Percentiles rank a stretch among this genome's conserved stretches.
phyloP scores from a whole-genome alignment of 2,797 vertebrate species.

The Sebastes aleutianus region DNA sequence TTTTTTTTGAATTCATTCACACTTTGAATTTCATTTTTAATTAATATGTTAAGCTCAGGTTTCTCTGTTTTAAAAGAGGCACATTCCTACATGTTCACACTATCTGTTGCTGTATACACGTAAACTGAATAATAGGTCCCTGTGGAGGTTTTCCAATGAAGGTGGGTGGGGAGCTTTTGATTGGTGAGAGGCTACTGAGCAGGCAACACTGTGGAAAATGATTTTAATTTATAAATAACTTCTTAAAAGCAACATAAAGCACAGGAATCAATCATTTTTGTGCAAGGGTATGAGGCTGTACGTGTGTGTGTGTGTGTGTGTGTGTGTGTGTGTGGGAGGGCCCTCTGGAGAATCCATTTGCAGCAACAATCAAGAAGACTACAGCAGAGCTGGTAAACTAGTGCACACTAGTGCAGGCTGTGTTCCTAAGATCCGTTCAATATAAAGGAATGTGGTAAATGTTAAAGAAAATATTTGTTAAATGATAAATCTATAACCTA shows the following conservation, averaged over 20 bases:
- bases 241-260: conserved; percentile 29
- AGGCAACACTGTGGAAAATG: background rate
- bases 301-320: background rate
- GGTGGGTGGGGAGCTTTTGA: conserved; percentile 8
- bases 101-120: background rate
- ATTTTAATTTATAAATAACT: conserved; percentile 16
- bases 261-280: conserved; percentile 12
- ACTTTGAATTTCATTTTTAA: too few relatives aligned
- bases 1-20: too few relatives aligned
- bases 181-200: background rate
- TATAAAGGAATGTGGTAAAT: background rate
- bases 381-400: conserved; percentile 5
- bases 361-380: conserved; percentile 15
- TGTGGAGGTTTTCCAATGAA: background rate
- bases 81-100: background rate
- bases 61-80: background rate
- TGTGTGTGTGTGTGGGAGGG: background rate
- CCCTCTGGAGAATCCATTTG: conserved; percentile 37
- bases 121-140: background rate
- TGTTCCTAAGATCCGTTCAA: background rate
- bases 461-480: background rate
- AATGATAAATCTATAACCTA: background rate
- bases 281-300: background rate
- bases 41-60: background rate
- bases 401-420: background rate